Evolutionary conservation across 2,888 invertebrate species (phyloP).

Genomic region (Clostera curtula): DNA sequence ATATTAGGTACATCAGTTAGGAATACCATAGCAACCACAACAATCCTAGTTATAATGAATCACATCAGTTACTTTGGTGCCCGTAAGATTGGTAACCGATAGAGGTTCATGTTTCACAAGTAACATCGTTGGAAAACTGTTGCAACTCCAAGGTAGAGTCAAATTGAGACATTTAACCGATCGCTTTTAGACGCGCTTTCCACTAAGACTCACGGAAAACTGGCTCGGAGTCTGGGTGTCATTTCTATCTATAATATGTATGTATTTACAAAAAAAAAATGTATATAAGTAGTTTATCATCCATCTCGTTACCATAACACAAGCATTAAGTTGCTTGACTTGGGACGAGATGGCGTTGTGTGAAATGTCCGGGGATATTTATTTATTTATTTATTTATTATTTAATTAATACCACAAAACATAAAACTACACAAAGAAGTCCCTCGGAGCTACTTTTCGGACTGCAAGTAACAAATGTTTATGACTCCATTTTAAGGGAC

Average conservation of each 20-base stretch:
- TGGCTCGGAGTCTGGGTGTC: not conserved
- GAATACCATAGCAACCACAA: conserved; percentile 1
- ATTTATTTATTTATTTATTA: no score
- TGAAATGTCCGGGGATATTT: no score
- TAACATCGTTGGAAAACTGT: conserved; percentile 3
- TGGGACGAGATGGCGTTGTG: no score
- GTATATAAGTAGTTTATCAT: no score
- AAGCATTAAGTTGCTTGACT: no score
- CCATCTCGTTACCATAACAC: no score
- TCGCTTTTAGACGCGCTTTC: not conserved
- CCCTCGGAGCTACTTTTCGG: not conserved
- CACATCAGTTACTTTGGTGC: conserved; percentile 1
- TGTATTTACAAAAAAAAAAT: no score
- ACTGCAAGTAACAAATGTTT: no score
- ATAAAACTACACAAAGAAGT: not conserved
- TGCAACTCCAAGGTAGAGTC: conserved; percentile 4
- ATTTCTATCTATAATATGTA: not conserved
- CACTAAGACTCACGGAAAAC: not conserved
- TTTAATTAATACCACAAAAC: not conserved
- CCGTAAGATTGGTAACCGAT: conserved; percentile 1
- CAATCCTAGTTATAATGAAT: conserved; percentile 1
- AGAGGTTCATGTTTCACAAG: conserved; percentile 2
- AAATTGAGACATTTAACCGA: conserved; percentile 3
- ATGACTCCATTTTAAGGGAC: no score
- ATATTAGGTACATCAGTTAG: not conserved